phyloP scores from a whole-genome alignment of 2,113 vertebrate species.

The Herpetotheres cachinnans region DNA sequence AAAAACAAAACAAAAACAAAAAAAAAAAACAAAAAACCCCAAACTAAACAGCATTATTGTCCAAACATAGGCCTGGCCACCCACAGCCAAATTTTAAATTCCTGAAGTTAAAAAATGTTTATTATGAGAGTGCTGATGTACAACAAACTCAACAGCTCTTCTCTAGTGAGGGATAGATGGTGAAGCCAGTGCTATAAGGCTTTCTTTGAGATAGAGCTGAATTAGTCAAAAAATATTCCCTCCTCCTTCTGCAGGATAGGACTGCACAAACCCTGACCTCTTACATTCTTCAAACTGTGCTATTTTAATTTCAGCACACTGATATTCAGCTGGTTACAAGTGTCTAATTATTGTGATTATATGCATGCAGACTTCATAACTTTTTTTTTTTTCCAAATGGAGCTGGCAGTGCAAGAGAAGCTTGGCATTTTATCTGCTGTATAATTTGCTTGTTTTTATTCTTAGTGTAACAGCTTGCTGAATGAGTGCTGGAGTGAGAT shows the following conservation, averaged over 20 bases:
- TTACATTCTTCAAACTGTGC: neutral
- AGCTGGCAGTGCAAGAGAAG: constrained; percentile 31
- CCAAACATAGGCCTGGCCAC: neutral
- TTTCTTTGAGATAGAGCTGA: neutral
- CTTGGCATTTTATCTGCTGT: constrained; percentile 30
- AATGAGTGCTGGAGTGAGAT: neutral
- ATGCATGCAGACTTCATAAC: constrained; percentile 43
- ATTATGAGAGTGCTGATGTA: neutral
- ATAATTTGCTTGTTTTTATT: constrained; percentile 48
- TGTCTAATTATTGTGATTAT: constrained; percentile 62
- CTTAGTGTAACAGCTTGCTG: constrained; percentile 51
- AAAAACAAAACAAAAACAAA: no score
- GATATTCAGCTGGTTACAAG: constrained; percentile 45
- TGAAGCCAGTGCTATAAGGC: neutral
- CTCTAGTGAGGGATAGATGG: neutral
- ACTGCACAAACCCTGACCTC: neutral
- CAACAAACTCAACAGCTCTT: neutral
- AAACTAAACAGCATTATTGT: neutral
- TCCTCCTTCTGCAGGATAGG: neutral
- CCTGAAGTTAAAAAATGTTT: neutral
- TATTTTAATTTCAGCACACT: constrained; percentile 46
- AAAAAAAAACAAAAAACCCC: neutral
- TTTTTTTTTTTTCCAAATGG: neutral
- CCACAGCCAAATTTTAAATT: neutral
- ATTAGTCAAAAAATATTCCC: neutral